These are phyloP conservation scores for Anolis carolinensis DNA, from an alignment of 2,113 vertebrate genomes.

Conservation along the genomic window DNA sequence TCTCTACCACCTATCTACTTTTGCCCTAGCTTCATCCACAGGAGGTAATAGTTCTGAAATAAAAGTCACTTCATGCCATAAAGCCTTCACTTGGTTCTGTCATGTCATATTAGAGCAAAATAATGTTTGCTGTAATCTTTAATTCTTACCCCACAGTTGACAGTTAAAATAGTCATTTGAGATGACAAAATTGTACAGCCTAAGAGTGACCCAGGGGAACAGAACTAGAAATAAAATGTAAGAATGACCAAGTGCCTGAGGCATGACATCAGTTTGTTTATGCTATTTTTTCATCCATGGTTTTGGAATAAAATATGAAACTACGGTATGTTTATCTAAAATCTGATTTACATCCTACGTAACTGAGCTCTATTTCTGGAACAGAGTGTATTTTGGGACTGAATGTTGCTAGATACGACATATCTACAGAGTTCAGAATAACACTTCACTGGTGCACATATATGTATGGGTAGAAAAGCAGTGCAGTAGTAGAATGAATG, in stretches of 20 bases:
- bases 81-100: background rate
- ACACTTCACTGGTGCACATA: constrained; percentile 27
- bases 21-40: background rate
- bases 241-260: background rate
- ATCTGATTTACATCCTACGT: constrained; percentile 26
- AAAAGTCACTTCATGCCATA: background rate
- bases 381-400: constrained; percentile 48
- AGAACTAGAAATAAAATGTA: rapidly evolving
- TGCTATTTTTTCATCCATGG: constrained; percentile 35
- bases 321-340: constrained; percentile 63
- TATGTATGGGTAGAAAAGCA: background rate
- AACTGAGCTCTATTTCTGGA: constrained; percentile 50
- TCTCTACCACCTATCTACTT: background rate
- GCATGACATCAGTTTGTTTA: constrained; percentile 38
- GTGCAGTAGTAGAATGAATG: background rate
- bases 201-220: background rate
- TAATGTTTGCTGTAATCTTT: background rate
- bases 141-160: background rate
- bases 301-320: constrained; percentile 35
- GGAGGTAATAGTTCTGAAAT: background rate
- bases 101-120: background rate
- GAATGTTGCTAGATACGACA: constrained; percentile 36
- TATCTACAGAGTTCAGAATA: background rate
- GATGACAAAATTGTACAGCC: constrained; percentile 1
- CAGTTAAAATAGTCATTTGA: background rate